Percentiles rank a stretch among this genome's conserved stretches.
phyloP scores from a whole-genome alignment of 2,888 invertebrate species.

The Acheta domesticus region DNA sequence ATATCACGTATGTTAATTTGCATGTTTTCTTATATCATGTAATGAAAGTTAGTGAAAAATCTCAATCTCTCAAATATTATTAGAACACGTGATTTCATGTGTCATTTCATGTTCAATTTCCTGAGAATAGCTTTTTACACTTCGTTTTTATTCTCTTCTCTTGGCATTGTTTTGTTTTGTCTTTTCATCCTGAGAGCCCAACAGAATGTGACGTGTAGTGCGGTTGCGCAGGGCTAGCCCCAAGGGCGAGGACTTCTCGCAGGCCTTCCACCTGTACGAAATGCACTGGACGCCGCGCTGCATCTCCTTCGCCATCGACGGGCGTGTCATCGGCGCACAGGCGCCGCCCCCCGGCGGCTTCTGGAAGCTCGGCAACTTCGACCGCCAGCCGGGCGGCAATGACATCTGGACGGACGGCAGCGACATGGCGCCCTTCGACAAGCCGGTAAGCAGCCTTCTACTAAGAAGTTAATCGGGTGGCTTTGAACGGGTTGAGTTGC shows the following conservation, averaged over 20 bases:
- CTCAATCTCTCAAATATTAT: too few relatives aligned
- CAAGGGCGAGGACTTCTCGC: slow-evolving; percentile 37
- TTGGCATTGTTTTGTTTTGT: not conserved
- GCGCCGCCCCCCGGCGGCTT: slow-evolving; percentile 34
- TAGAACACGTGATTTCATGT: too few relatives aligned
- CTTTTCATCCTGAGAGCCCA: too few relatives aligned
- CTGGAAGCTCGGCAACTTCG: slow-evolving; percentile 35
- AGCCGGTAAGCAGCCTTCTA: slow-evolving; percentile 30
- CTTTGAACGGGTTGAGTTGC: too few relatives aligned
- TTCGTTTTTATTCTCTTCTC: too few relatives aligned
- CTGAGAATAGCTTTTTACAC: too few relatives aligned
- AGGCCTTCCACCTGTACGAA: slow-evolving; percentile 41
- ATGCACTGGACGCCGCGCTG: slow-evolving; percentile 41
- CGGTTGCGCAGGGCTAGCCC: not conserved
- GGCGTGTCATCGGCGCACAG: slow-evolving; percentile 28
- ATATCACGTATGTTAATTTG: too few relatives aligned
- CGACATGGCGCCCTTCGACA: slow-evolving; percentile 41
- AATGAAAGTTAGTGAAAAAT: too few relatives aligned
- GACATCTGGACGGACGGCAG: slow-evolving; percentile 40
- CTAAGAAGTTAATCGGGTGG: too few relatives aligned
- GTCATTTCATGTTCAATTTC: too few relatives aligned
- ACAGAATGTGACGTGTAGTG: too few relatives aligned
- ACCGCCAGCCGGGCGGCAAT: slow-evolving; percentile 35
- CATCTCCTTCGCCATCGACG: slow-evolving; percentile 34
- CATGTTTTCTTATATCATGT: too few relatives aligned